Percentiles rank a stretch among this genome's conserved stretches.
Evolutionary conservation across 2,113 vertebrate species (phyloP).

Genomic region (Rhea americana): DNA sequence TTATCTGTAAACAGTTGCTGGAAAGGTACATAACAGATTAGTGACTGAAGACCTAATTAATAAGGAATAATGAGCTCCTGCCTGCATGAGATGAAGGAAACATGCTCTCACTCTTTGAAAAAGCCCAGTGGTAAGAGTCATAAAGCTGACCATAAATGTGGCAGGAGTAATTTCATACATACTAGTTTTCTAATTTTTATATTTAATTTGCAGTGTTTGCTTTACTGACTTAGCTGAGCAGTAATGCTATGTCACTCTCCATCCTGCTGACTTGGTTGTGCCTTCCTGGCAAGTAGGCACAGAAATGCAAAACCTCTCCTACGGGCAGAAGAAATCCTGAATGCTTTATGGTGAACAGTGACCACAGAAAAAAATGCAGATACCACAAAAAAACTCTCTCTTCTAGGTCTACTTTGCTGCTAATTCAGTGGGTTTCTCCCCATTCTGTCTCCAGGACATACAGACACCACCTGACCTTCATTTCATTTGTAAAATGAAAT

Average conservation of each 20-base stretch:
- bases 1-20: slow-evolving; percentile 77
- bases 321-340: neutral
- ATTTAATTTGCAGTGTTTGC: accelerated
- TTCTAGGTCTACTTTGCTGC: neutral
- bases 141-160: neutral
- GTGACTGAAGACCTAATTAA: slow-evolving; percentile 76
- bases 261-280: accelerated
- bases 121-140: neutral
- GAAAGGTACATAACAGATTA: slow-evolving; percentile 72
- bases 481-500: neutral
- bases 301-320: neutral
- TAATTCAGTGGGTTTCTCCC: neutral
- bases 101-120: slow-evolving; percentile 28
- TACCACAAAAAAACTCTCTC: neutral
- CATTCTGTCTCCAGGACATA: neutral
- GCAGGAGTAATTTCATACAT: neutral
- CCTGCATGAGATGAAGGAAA: slow-evolving; percentile 32
- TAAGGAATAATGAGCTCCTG: slow-evolving; percentile 74
- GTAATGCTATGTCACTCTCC: neutral
- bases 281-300: neutral
- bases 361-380: accelerated
- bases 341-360: neutral
- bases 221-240: accelerated
- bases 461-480: neutral
- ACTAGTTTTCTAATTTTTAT: neutral